These are phyloP conservation scores for Capreolus pygargus DNA, from an alignment of 2,113 vertebrate species.

Conservation along the genomic window DNA sequence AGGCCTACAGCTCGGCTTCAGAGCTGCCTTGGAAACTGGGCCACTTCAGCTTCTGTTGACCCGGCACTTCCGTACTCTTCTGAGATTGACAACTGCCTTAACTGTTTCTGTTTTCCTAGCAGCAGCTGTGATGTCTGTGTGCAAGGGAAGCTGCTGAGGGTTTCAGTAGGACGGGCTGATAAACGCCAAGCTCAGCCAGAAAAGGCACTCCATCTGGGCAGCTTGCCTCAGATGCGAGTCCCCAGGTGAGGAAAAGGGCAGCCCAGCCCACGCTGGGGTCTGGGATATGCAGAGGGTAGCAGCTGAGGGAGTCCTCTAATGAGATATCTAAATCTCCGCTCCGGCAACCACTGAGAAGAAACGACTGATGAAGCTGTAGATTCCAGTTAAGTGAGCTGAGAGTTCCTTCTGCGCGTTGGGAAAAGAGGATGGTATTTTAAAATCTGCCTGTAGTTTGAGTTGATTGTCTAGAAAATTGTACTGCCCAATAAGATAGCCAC, in stretches of 20 bases:
- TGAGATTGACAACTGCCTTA: neutral
- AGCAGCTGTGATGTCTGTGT: neutral
- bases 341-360: neutral
- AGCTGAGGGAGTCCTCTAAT: neutral
- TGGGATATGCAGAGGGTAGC: neutral
- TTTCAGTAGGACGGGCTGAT: too few relatives aligned
- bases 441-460: neutral
- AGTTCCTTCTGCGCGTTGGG: neutral
- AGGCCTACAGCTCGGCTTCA: neutral
- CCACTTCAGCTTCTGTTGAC: neutral
- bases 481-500: neutral
- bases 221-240: neutral
- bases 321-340: neutral
- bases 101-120: neutral
- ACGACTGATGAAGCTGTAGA: neutral
- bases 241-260: neutral
- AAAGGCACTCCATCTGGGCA: neutral
- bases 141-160: accelerated
- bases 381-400: neutral
- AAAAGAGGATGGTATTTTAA: neutral
- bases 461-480: neutral
- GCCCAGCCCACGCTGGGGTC: neutral
- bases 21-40: neutral
- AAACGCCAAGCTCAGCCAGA: neutral
- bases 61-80: neutral